Evolutionary conservation across 2,888 invertebrate species (phyloP), one percentile per base, ranked within the genome.

Genomic region (Pegoplata infirma): DNA sequence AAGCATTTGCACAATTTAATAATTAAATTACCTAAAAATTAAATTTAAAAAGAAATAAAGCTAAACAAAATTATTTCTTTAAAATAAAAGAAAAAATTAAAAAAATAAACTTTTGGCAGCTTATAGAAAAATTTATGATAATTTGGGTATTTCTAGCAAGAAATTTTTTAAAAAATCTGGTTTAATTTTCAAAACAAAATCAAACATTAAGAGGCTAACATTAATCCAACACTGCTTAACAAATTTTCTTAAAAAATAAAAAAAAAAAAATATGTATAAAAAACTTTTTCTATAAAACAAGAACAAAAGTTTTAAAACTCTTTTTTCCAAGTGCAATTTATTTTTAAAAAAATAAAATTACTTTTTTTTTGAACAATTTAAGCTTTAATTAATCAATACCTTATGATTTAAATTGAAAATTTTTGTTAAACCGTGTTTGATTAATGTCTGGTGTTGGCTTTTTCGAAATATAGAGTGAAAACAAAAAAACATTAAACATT

Each of bases 361-460:
- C 16, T 47, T 59, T 40, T 69, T 44, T n/a, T n/a, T n/a, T n/a
- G n/a, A 55, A 44, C 14, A 19, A 17, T 47, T 25, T 21, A 64
- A 56, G 23, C 17, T 40, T 49, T 36, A 19, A 61, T 28, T 44
- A 10, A 53, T 56, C 36, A 46, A 32, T 17, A 5, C 53, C n/a
- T n/a, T n/a, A n/a, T n/a, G n/a, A n/a, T n/a, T 46, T 23, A 64
- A 23, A 21, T 32, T 46, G 10, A 49, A 51, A 53, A 28, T 17
- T 51, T n/a, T 2, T n/a, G 36, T 61, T 80, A 73, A 83, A 84
- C 83, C 81, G 84, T 82, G 82, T 81, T 84, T 85, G 85, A 87
- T 85, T 84, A 85, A 84, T 86, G 87, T 87, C 85, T 87, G 89
- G 89, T 89, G 89, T 89, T 89, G 89, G 89, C 82, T 84, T 71